These are phyloP conservation scores for Cyrtorhinus lividipennis DNA, from an alignment of 1,140 invertebrate species.

Conservation along the genomic window DNA sequence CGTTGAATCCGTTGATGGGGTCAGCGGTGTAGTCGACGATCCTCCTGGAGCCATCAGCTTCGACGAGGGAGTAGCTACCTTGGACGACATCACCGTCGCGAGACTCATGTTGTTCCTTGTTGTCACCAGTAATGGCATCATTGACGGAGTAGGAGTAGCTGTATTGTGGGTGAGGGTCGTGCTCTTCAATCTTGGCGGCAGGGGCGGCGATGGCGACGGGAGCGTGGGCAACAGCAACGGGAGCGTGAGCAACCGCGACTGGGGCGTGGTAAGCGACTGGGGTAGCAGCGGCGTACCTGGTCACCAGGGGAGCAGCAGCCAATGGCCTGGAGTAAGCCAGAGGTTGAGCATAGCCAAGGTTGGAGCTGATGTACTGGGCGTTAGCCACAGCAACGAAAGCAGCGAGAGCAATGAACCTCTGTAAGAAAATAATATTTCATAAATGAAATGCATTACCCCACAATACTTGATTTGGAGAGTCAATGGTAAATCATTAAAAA, in stretches of 20 bases:
- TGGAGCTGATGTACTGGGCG: conserved; percentile 1
- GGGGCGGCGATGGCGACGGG: not conserved
- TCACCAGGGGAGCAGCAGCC: conserved; percentile 1
- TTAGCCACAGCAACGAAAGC: conserved; percentile 10
- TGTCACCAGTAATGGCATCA: conserved; percentile 36
- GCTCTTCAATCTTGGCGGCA: not conserved
- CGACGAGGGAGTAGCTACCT: conserved; percentile 38
- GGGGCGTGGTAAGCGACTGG: not conserved
- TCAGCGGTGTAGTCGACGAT: conserved; percentile 43
- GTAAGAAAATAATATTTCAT: not conserved
- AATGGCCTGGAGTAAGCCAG: not conserved
- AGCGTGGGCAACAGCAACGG: conserved; percentile 6
- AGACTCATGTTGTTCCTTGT: conserved; percentile 36
- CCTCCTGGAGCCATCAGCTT: conserved; percentile 42
- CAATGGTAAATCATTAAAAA: too few relatives aligned
- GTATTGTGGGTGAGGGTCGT: conserved; percentile 33
- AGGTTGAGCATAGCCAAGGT: not conserved
- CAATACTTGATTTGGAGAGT: too few relatives aligned
- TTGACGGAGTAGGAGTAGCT: conserved; percentile 37
- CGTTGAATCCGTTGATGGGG: conserved; percentile 42
- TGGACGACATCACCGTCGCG: conserved; percentile 37
- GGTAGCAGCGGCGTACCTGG: not conserved
- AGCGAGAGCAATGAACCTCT: conserved; percentile 6
- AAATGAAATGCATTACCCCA: too few relatives aligned
- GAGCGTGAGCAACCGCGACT: conserved; percentile 13